phyloP scores from a whole-genome alignment of 2,888 invertebrate species.

The Drosophila austrosaltans region DNA sequence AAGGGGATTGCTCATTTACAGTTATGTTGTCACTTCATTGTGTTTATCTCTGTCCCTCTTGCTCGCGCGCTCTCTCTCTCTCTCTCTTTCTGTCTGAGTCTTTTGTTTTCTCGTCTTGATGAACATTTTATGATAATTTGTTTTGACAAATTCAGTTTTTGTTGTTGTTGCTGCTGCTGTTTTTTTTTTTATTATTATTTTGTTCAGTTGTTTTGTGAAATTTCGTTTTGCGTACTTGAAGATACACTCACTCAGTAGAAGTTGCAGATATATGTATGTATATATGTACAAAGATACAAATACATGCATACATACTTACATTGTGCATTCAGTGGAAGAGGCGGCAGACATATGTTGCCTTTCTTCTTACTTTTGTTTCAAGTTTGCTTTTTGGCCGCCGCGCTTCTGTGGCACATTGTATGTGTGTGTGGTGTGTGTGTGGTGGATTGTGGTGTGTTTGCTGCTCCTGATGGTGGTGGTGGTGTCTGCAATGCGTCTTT shows the following conservation, averaged over 20 bases:
- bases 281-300: conserved; percentile 1
- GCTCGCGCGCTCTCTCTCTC: neutral
- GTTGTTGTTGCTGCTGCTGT: conserved; percentile 27
- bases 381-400: conserved; percentile 58
- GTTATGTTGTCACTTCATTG: conserved; percentile 11
- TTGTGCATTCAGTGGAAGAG: conserved; percentile 49
- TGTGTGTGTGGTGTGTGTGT: conserved; percentile 9
- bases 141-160: conserved; percentile 73
- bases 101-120: conserved; percentile 39
- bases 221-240: conserved; percentile 32
- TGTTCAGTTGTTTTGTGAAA: conserved; percentile 51
- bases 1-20: conserved; percentile 13
- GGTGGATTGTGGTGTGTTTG: neutral
- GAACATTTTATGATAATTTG: conserved; percentile 74
- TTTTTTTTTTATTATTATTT: conserved; percentile 14
- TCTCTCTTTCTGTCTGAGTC: conserved; percentile 1
- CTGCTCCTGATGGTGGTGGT: neutral
- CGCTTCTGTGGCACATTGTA: neutral
- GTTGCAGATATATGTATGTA: conserved; percentile 20
- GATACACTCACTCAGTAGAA: conserved; percentile 20
- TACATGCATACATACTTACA: conserved; percentile 31
- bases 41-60: neutral
- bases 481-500: conserved; percentile 76
- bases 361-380: conserved; percentile 62
- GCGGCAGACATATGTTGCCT: conserved; percentile 50